These are phyloP conservation scores for Metopolophium dirhodum DNA, from an alignment of 1,140 invertebrate species.

Conservation along the genomic window DNA sequence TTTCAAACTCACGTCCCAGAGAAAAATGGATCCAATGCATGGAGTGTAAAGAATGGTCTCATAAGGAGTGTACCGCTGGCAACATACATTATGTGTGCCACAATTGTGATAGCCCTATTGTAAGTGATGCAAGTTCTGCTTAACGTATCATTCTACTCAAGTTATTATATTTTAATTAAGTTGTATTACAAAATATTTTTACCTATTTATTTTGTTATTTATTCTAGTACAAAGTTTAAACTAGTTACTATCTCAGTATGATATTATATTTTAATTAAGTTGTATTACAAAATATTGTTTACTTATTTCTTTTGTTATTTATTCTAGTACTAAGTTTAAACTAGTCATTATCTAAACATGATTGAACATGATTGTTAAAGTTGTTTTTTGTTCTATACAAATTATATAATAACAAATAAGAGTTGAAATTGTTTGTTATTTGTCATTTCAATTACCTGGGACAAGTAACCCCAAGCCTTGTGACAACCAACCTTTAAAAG, in stretches of 20 bases:
- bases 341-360: too few species aligned
- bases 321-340: too few species aligned
- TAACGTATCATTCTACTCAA: neutral
- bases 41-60: neutral
- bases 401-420: neutral
- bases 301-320: too few species aligned
- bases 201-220: neutral
- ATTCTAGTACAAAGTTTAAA: too few species aligned
- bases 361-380: neutral
- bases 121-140: neutral
- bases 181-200: neutral
- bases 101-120: neutral
- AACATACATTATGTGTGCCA: neutral
- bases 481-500: neutral
- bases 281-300: too few species aligned
- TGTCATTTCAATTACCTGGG: neutral
- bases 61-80: neutral
- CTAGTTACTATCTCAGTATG: too few species aligned
- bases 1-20: neutral
- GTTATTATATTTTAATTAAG: constrained; percentile 8
- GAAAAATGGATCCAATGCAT: constrained; percentile 1
- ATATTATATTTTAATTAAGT: too few species aligned
- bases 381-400: neutral
- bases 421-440: neutral
- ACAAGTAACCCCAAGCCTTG: neutral